Percentiles rank a stretch among this genome's conserved stretches.
Evolutionary conservation across 92 coral and sea anemone species (phyloP).

Genomic region (Siderastrea radians): DNA sequence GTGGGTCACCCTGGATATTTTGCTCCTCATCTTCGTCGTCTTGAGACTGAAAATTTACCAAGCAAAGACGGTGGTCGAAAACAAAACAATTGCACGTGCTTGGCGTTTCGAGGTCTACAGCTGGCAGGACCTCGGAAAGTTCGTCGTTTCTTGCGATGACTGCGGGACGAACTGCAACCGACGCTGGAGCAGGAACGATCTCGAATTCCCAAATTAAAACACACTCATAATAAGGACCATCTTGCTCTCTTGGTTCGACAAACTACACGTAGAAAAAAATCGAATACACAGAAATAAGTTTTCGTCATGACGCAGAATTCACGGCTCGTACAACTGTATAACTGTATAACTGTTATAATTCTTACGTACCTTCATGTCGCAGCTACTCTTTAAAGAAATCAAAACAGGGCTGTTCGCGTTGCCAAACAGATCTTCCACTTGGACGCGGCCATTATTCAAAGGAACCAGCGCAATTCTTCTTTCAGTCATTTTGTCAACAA

Average conservation of each 20-base stretch:
- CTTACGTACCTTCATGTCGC: constrained; percentile 49
- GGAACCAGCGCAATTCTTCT: constrained; percentile 53
- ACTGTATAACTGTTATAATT: neutral
- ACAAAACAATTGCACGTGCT: constrained; percentile 52
- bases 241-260: constrained; percentile 47
- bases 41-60: constrained; percentile 3
- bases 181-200: constrained; percentile 47
- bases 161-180: constrained; percentile 21
- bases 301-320: neutral
- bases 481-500: constrained; percentile 32
- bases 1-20: neutral
- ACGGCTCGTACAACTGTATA: neutral
- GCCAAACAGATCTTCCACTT: constrained; percentile 18
- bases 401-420: constrained; percentile 38
- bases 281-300: neutral
- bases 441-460: constrained; percentile 18
- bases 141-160: neutral
- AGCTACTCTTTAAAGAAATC: constrained; percentile 51
- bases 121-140: constrained; percentile 37
- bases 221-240: constrained; percentile 7
- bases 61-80: neutral
- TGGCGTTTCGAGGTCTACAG: constrained; percentile 26
- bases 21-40: constrained; percentile 20
- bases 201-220: constrained; percentile 61
- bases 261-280: constrained; percentile 27